These are phyloP conservation scores for Micropterix aruncella DNA, from an alignment of 2,888 invertebrate species.

Conservation along the genomic window DNA sequence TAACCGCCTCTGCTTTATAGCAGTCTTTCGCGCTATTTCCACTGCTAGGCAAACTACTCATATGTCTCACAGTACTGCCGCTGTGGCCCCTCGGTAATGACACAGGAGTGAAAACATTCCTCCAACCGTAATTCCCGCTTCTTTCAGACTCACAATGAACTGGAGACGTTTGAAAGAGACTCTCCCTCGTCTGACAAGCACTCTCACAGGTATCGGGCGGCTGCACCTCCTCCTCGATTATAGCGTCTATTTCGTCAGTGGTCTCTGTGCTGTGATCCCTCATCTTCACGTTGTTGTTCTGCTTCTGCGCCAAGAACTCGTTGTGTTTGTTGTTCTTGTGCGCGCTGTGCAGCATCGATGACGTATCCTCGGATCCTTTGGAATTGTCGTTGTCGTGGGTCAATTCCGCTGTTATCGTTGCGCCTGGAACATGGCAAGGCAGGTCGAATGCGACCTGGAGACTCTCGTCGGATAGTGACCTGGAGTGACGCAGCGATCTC, in stretches of 20 bases:
- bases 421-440: conserved; percentile 5
- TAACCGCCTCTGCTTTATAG: not conserved
- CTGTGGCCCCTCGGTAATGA: not conserved
- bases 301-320: conserved; percentile 9
- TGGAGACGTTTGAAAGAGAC: conserved; percentile 39
- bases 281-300: conserved; percentile 8
- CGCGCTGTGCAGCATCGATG: not conserved
- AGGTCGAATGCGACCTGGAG: conserved; percentile 8
- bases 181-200: conserved; percentile 74
- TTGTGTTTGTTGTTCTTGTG: conserved; percentile 9
- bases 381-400: not conserved
- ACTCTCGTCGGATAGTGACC: conserved; percentile 21
- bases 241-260: conserved; percentile 9
- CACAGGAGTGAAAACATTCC: not conserved
- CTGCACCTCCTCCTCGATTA: conserved; percentile 13
- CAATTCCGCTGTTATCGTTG: conserved; percentile 8
- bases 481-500: conserved; percentile 23
- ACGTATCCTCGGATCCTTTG: not conserved
- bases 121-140: not conserved
- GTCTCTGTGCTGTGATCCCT: conserved; percentile 7
- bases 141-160: not conserved
- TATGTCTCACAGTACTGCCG: not conserved
- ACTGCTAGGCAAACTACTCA: not conserved
- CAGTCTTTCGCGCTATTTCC: not conserved
- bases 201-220: conserved; percentile 54